Conservation (phyloP, 2,113 vertebrate genomes). For the Calyptommatus sinebrachiatus region DNA sequence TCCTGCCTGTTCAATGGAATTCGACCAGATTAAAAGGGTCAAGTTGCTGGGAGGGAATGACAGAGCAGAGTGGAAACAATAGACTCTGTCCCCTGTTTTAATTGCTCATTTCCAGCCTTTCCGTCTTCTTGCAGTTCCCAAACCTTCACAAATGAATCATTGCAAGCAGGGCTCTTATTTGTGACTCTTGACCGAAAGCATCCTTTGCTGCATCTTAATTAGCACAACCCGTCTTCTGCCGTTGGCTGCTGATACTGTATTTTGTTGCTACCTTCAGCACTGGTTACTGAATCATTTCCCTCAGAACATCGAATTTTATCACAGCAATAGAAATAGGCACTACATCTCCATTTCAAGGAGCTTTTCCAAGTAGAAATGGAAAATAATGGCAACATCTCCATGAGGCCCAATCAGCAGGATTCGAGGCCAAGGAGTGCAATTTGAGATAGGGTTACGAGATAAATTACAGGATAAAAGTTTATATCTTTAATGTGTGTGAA, state of each 20-base stretch:
- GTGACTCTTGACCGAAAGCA: neutral
- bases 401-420: no score
- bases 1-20: neutral
- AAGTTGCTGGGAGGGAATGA: neutral
- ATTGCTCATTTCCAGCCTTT: neutral
- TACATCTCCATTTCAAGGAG: no score
- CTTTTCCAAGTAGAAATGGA: no score
- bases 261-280: neutral
- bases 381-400: no score
- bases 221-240: neutral
- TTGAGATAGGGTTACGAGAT: no score
- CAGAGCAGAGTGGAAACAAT: neutral
- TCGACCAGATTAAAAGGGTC: neutral
- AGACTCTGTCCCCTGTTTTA: neutral
- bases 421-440: no score
- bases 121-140: neutral
- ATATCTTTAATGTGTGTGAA: no score
- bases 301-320: neutral
- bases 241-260: neutral
- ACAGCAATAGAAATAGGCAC: neutral
- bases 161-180: neutral
- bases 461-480: no score
- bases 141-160: neutral
- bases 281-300: neutral
- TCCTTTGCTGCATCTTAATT: neutral